Percentiles rank a stretch among this genome's conserved stretches.
phyloP scores from a whole-genome alignment of 1,140 invertebrate species.

The Formica selysi region DNA sequence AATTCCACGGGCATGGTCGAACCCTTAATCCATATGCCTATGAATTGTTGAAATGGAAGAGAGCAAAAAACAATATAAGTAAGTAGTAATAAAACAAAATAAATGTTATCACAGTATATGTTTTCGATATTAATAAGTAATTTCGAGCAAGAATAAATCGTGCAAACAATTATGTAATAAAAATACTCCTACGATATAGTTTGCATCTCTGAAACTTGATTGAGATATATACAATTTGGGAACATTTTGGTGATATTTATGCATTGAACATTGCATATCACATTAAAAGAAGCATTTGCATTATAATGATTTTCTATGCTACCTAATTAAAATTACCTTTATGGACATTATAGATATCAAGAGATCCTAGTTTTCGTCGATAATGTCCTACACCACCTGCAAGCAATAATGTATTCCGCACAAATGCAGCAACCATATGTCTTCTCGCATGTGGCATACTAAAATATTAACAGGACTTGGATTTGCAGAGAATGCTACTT shows the following conservation, averaged over 20 bases:
- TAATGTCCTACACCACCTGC: constrained; percentile 76
- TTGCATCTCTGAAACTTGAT: background rate
- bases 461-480: constrained; percentile 25
- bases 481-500: background rate
- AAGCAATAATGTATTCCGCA: constrained; percentile 72
- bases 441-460: constrained; percentile 72
- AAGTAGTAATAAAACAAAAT: constrained; percentile 11
- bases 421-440: constrained; percentile 77
- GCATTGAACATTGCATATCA: background rate
- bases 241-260: background rate
- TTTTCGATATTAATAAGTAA: background rate
- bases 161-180: constrained; percentile 21
- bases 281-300: background rate
- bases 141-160: background rate
- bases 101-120: background rate
- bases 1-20: constrained; percentile 62
- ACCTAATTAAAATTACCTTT: constrained; percentile 62
- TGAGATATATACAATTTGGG: background rate
- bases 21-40: constrained; percentile 66
- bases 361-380: constrained; percentile 67
- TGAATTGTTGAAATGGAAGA: background rate
- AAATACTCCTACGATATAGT: background rate
- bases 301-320: background rate
- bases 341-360: constrained; percentile 74
- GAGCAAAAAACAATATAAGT: background rate